Evolutionary conservation across 1,140 invertebrate species (phyloP), one percentile per base, ranked within the genome.

Genomic region (Drosophila simulans): DNA sequence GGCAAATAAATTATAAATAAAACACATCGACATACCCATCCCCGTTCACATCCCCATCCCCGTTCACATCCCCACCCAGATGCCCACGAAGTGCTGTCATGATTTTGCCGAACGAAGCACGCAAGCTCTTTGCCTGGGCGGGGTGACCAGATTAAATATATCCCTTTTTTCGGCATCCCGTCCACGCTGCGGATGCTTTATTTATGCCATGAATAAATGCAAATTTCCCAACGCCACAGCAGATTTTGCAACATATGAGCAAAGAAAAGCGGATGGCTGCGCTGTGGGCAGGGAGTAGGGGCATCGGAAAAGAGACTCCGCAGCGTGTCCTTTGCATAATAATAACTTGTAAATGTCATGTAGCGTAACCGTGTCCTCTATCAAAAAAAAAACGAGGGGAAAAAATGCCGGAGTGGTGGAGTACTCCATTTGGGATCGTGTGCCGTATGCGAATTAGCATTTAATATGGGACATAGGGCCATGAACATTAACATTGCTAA

Each of bases 141-240:
- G 17, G 39, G 53, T 37, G 55, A 39, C 34, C 48, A 77, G 62
- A 49, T 76, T 59, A 64, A 77, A 52, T 54, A 66, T 56, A 37
- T 60, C 59, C 62, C 17, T 62, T 83, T 73, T 65, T 68, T 77
- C 59, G 77, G 55, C 43, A n/a, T 0, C 12, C 37, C 34, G 42
- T 31, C 25, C 8, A 34, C 10, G 17, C 20, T 10, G 42, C 27
- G 40, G 57, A 46, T 78, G 68, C 83, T 83, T 88, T 86, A 86
- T 86, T 88, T 88, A 86, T 86, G 83, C 71, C 83, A 86, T 88
- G 83, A 86, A 86, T 86, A 86, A 88, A 86, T 86, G 83, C 76
- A 86, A 86, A 86, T 88, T 86, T 88, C 27, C 54, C 79, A 78
- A 83, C 84, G 74, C 75, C 75, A 70, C 71, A 69, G 81, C 83